These are phyloP conservation scores for Choreutis nemorana DNA, from an alignment of 2,888 invertebrate genomes.

Conservation along the genomic window DNA sequence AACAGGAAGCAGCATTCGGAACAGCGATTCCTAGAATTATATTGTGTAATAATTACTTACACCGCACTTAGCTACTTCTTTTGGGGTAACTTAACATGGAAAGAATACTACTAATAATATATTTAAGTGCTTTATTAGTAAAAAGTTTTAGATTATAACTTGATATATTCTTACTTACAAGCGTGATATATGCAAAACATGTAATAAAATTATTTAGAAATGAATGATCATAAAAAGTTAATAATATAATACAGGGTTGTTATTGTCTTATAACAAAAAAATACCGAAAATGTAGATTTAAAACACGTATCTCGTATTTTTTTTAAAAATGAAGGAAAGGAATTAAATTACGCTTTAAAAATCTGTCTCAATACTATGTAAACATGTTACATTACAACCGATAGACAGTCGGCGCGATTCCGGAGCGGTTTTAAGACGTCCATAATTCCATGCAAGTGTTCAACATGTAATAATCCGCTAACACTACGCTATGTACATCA, in stretches of 20 bases:
- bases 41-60: slow-evolving; percentile 58
- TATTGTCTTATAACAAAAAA: no score
- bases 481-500: slow-evolving; percentile 29
- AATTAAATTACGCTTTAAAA: slow-evolving; percentile 2
- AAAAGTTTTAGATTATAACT: background rate
- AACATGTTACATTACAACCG: no score
- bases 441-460: slow-evolving; percentile 45
- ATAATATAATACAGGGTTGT: background rate
- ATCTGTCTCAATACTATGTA: slow-evolving; percentile 16
- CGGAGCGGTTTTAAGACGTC: slow-evolving; percentile 39
- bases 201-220: background rate
- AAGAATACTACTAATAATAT: slow-evolving; percentile 2
- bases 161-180: background rate
- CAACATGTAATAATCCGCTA: slow-evolving; percentile 50
- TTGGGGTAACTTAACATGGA: slow-evolving; percentile 24
- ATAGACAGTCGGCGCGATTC: slow-evolving; percentile 34
- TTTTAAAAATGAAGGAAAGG: background rate
- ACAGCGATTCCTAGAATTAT: slow-evolving; percentile 42
- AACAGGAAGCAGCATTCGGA: slow-evolving; percentile 33
- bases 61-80: slow-evolving; percentile 35
- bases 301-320: background rate
- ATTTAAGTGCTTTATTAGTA: background rate
- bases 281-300: background rate
- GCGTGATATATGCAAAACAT: background rate
- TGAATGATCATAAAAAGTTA: background rate